Percentiles rank a stretch among this genome's conserved stretches.
These are phyloP conservation scores for Scylla paramamosain DNA, from an alignment of 1,140 invertebrate species.

Conservation along the genomic window DNA sequence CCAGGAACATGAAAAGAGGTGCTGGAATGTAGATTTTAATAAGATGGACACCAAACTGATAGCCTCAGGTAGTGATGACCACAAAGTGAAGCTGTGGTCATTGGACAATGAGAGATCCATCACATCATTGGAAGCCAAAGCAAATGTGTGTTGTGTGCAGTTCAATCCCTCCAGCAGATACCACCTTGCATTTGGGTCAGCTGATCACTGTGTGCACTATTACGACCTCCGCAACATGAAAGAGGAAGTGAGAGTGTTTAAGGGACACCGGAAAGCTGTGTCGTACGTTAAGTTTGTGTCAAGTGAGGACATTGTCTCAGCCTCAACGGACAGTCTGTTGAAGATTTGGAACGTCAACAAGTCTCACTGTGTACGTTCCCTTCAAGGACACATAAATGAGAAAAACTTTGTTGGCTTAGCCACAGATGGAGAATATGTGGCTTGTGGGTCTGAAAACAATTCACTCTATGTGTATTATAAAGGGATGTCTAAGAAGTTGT, in stretches of 20 bases:
- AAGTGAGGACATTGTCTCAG: slow-evolving; percentile 93
- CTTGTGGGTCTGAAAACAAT: slow-evolving; percentile 98
- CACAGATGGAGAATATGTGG: slow-evolving; percentile 96
- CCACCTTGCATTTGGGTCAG: slow-evolving; percentile 96
- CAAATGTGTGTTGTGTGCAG: slow-evolving; percentile 98
- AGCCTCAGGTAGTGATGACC: slow-evolving; percentile 97
- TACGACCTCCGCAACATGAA: slow-evolving; percentile 95
- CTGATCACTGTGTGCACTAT: slow-evolving; percentile 98
- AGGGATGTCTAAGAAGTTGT: slow-evolving; percentile 91
- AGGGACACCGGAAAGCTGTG: slow-evolving; percentile 96
- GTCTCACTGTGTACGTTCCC: slow-evolving; percentile 90
- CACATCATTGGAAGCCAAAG: slow-evolving; percentile 92
- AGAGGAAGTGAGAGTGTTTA: slow-evolving; percentile 90
- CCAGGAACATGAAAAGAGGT: slow-evolving; percentile 96
- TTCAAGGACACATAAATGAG: slow-evolving; percentile 96
- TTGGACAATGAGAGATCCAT: slow-evolving; percentile 93
- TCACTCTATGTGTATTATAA: slow-evolving; percentile 96
- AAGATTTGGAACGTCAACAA: slow-evolving; percentile 95
- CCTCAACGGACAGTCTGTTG: slow-evolving; percentile 96
- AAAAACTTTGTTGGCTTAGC: slow-evolving; percentile 99
- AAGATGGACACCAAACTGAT: slow-evolving; percentile 93
- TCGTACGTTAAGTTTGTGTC: slow-evolving; percentile 98
- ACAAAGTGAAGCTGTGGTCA: slow-evolving; percentile 96
- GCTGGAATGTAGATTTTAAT: slow-evolving; percentile 98
- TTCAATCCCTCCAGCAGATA: slow-evolving; percentile 94